Evolutionary conservation across 2,797 vertebrate genomes (phyloP).

Genomic region (Sebastiscus albofasciatus): DNA sequence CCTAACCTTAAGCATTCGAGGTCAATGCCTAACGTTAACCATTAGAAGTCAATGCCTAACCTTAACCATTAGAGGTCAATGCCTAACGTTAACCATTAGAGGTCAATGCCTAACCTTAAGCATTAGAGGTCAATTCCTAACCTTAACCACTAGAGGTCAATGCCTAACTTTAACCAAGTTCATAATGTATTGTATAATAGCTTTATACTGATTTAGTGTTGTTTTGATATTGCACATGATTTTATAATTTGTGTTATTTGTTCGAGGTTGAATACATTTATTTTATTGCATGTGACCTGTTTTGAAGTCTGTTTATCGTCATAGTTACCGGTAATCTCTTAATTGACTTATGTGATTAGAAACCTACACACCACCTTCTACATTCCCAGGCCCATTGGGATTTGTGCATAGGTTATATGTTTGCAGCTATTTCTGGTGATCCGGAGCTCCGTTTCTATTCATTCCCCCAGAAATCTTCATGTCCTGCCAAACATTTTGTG

Average conservation of each 20-base stretch:
- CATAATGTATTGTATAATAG: background rate
- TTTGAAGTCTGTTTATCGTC: conserved; percentile 15
- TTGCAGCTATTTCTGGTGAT: conserved; percentile 30
- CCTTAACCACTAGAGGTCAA: too few species aligned
- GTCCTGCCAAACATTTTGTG: background rate
- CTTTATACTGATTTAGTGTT: background rate
- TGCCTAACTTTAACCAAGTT: background rate
- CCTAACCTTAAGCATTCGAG: too few species aligned
- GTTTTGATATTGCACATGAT: background rate
- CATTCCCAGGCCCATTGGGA: background rate
- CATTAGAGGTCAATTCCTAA: too few species aligned
- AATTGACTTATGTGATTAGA: conserved; percentile 37
- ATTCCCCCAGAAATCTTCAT: background rate
- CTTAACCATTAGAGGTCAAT: too few species aligned
- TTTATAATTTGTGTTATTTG: background rate
- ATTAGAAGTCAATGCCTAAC: too few species aligned
- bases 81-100: too few species aligned
- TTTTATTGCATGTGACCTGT: background rate
- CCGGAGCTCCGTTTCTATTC: background rate
- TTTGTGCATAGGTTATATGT: conserved; percentile 20
- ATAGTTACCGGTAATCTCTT: conserved; percentile 37
- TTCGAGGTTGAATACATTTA: background rate
- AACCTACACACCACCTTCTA: conserved; percentile 29
- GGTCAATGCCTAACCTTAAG: too few species aligned
- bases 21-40: too few species aligned